Conservation (phyloP, 2,888 invertebrate genomes). For the Acrobasis consociella region DNA sequence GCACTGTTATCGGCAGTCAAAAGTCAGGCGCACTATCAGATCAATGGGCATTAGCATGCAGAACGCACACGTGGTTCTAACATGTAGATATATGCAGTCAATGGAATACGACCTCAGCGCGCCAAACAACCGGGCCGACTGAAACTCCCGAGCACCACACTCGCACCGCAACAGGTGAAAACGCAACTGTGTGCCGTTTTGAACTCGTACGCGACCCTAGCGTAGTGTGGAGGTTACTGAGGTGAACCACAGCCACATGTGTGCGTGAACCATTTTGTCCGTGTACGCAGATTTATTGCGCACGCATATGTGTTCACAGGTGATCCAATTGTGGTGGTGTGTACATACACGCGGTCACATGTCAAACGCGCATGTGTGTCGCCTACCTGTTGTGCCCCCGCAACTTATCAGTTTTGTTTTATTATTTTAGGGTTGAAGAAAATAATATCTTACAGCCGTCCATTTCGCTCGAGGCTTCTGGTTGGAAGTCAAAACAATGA, state of each 20-base stretch:
- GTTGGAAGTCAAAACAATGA: constrained; percentile 27
- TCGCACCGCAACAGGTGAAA: constrained; percentile 74
- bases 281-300: constrained; percentile 72
- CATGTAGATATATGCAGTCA: constrained; percentile 39
- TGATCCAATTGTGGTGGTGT: constrained; percentile 60
- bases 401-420: constrained; percentile 65
- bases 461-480: constrained; percentile 23
- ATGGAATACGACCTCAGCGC: constrained; percentile 71
- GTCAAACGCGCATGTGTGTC: constrained; percentile 66
- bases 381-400: constrained; percentile 76
- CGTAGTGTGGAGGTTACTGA: constrained; percentile 73
- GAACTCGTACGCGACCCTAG: constrained; percentile 68
- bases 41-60: constrained; percentile 65
- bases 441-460: constrained; percentile 53
- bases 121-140: constrained; percentile 74
- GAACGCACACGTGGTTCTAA: constrained; percentile 61
- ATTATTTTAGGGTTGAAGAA: constrained; percentile 66
- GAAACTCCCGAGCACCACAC: constrained; percentile 69
- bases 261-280: constrained; percentile 76
- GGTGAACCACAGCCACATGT: constrained; percentile 51
- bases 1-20: constrained; percentile 58
- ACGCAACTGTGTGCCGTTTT: constrained; percentile 72
- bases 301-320: constrained; percentile 60
- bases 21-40: constrained; percentile 63
- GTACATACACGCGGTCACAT: constrained; percentile 69